phyloP scores from a whole-genome alignment of 2,888 invertebrate genomes.

The Steromphala cineraria region DNA sequence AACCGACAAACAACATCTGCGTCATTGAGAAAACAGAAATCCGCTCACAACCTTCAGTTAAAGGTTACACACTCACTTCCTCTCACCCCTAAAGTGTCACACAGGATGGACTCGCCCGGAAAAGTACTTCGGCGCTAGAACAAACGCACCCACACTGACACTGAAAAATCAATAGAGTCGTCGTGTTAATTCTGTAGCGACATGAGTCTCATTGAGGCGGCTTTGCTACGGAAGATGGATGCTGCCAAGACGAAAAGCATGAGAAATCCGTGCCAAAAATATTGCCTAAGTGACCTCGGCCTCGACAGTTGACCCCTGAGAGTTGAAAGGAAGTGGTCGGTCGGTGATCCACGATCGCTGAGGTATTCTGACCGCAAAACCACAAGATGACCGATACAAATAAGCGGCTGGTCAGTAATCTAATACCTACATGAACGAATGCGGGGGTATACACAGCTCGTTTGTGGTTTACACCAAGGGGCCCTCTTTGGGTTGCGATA shows the following conservation, averaged over 20 bases:
- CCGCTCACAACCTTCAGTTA: background rate
- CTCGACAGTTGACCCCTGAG: no score
- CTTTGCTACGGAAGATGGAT: background rate
- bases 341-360: background rate
- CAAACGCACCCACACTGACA: background rate
- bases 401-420: background rate
- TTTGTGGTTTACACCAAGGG: background rate
- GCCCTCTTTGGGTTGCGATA: background rate
- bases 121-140: conserved; percentile 3
- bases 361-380: conserved; percentile 6
- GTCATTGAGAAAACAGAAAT: background rate
- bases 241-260: background rate
- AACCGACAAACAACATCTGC: background rate
- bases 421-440: background rate
- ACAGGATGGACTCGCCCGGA: background rate
- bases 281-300: no score
- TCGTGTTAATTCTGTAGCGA: background rate
- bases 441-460: no score
- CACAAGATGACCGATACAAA: background rate
- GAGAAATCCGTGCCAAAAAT: no score
- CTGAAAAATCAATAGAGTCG: background rate
- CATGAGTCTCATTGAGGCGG: background rate
- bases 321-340: background rate
- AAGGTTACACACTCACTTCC: background rate
- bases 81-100: background rate